Conservation (phyloP, 2,113 vertebrate species). For the Oreochromis tanganicae region DNA sequence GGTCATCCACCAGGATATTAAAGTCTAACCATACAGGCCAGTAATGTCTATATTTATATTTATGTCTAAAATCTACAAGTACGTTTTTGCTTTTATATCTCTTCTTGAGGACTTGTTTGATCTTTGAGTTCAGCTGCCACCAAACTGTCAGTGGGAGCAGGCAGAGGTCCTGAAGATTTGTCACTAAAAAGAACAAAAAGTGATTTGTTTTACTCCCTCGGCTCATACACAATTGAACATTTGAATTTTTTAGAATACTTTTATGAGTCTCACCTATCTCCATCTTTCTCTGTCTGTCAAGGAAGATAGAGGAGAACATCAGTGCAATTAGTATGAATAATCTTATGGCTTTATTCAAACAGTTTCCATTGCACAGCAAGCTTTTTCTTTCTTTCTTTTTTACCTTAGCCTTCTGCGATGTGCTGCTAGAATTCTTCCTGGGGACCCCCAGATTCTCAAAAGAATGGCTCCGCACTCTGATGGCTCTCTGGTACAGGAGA, state of each 20-base stretch:
- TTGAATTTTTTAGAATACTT: background rate
- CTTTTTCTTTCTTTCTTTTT: background rate
- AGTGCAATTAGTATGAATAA: background rate
- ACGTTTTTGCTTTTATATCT: slow-evolving; percentile 14
- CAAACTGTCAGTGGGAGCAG: slow-evolving; percentile 28
- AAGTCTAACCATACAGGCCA: background rate
- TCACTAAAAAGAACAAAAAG: slow-evolving; percentile 51
- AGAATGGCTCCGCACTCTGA: slow-evolving; percentile 85
- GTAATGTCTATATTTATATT: background rate
- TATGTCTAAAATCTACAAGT: background rate
- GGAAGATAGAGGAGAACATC: background rate
- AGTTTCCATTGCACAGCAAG: background rate
- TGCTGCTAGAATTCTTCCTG: slow-evolving; percentile 52
- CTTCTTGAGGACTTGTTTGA: slow-evolving; percentile 66
- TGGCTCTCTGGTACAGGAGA: slow-evolving; percentile 74
- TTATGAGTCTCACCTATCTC: slow-evolving; percentile 54
- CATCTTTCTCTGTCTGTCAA: slow-evolving; percentile 63
- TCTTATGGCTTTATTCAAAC: background rate
- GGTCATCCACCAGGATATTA: background rate
- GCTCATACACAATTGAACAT: background rate
- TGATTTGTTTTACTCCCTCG: background rate
- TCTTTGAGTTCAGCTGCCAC: slow-evolving; percentile 49
- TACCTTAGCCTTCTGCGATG: slow-evolving; percentile 64
- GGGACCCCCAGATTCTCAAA: slow-evolving; percentile 80
- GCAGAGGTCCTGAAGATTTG: slow-evolving; percentile 27